These are phyloP conservation scores for Yasuhikotakia modesta DNA, from an alignment of 2,797 vertebrate genomes.

Conservation along the genomic window DNA sequence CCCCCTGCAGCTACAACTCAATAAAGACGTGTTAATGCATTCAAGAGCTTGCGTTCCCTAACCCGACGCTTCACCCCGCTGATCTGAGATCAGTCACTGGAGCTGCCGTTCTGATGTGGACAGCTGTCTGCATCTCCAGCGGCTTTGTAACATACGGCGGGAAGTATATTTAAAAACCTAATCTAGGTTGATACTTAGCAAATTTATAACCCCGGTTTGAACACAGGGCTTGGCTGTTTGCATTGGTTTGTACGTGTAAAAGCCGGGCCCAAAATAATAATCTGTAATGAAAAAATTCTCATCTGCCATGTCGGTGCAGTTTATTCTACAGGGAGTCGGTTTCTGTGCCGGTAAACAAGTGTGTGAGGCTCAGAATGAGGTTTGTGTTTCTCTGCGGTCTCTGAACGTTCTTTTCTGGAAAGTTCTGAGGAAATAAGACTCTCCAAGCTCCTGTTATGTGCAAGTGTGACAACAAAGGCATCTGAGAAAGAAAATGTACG, in stretches of 20 bases:
- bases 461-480: not conserved
- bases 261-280: slow-evolving; percentile 31
- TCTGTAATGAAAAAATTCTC: slow-evolving; percentile 29
- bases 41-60: not conserved
- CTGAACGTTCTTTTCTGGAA: slow-evolving; percentile 6
- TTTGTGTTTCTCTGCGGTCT: slow-evolving; percentile 15
- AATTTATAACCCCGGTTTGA: slow-evolving; percentile 15
- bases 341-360: slow-evolving; percentile 23
- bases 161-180: slow-evolving; percentile 1
- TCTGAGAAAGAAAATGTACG: not conserved
- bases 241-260: not conserved
- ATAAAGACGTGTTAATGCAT: slow-evolving; percentile 41
- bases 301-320: not conserved
- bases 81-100: slow-evolving; percentile 29
- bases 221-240: not conserved
- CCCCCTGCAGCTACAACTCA: slow-evolving; percentile 25
- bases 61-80: not conserved
- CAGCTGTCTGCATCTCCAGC: slow-evolving; percentile 17
- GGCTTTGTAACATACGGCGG: slow-evolving; percentile 28
- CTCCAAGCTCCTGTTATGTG: not conserved
- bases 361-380: slow-evolving; percentile 2
- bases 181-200: not conserved
- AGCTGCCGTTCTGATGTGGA: not conserved
- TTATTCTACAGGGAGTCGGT: slow-evolving; percentile 19
- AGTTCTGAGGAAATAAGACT: not conserved